Conservation (phyloP, 1,140 invertebrate species). For the Pachypeltis micranthus region DNA sequence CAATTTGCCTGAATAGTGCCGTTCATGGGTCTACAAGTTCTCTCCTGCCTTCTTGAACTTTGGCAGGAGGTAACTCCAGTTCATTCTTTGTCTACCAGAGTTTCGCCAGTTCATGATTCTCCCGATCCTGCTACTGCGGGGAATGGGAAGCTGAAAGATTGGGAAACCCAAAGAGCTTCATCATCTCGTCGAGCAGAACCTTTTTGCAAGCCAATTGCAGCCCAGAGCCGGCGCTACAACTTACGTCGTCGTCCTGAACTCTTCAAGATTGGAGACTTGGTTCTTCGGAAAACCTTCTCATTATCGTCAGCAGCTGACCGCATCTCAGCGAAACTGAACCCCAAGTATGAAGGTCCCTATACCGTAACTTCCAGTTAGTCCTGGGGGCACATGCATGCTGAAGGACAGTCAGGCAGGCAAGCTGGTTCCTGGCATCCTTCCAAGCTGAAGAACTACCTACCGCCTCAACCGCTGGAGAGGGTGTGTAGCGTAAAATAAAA, state of each 20-base stretch:
- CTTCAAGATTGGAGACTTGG: background rate
- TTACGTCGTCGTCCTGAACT: too few species aligned
- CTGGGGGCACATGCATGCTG: background rate
- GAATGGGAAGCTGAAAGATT: background rate
- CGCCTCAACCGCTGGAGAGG: too few species aligned
- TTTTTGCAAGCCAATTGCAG: too few species aligned
- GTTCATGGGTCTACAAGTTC: too few species aligned
- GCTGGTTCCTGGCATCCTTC: too few species aligned
- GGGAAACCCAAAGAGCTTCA: background rate
- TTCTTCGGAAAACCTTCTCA: background rate
- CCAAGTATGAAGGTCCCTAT: background rate
- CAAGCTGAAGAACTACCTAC: too few species aligned
- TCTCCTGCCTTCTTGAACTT: too few species aligned
- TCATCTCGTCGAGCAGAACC: background rate
- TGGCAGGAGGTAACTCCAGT: background rate
- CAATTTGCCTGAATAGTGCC: too few species aligned
- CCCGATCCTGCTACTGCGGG: background rate
- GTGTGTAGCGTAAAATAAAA: too few species aligned
- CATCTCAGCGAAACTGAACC: background rate
- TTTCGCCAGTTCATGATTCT: background rate
- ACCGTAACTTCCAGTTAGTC: background rate
- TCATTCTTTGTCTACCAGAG: background rate
- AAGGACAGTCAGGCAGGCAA: background rate
- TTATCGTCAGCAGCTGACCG: background rate
- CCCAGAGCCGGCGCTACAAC: background rate